phyloP scores from a whole-genome alignment of 1,140 invertebrate genomes.

The Neoseiulus cucumeris region DNA sequence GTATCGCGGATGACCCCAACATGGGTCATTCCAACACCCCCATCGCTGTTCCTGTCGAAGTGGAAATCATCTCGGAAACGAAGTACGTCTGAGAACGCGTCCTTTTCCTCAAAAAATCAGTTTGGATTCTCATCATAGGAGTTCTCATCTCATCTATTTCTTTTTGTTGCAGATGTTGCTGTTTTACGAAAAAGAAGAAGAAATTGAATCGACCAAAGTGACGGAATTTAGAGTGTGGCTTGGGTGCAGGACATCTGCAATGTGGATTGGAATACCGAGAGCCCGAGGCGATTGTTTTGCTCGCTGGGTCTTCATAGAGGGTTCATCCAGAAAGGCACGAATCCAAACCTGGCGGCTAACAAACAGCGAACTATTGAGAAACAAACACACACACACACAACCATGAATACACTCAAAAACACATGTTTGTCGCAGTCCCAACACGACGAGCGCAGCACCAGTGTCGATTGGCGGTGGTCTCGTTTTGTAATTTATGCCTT shows the following conservation, averaged over 20 bases:
- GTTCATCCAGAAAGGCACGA: background rate
- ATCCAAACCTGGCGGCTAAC: background rate
- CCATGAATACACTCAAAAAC: too few relatives aligned
- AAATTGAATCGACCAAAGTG: constrained; percentile 10
- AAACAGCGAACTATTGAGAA: background rate
- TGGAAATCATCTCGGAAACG: constrained; percentile 47
- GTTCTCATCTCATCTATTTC: background rate
- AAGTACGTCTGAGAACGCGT: constrained; percentile 27
- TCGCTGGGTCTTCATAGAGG: background rate
- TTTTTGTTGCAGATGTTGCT: background rate
- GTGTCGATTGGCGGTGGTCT: too few relatives aligned
- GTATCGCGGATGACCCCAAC: constrained; percentile 79
- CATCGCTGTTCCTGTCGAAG: constrained; percentile 74
- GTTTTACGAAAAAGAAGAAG: constrained; percentile 4
- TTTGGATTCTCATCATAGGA: background rate
- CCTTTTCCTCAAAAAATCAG: background rate
- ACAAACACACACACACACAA: background rate
- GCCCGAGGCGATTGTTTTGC: background rate
- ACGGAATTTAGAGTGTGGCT: background rate
- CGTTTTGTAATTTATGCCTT: too few relatives aligned
- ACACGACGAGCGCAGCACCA: too few relatives aligned
- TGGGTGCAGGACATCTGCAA: background rate
- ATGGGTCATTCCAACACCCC: constrained; percentile 90
- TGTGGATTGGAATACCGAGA: background rate
- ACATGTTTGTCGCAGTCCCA: too few relatives aligned